These are phyloP conservation scores for Cinclus cinclus DNA, from an alignment of 2,113 vertebrate genomes.

Conservation along the genomic window DNA sequence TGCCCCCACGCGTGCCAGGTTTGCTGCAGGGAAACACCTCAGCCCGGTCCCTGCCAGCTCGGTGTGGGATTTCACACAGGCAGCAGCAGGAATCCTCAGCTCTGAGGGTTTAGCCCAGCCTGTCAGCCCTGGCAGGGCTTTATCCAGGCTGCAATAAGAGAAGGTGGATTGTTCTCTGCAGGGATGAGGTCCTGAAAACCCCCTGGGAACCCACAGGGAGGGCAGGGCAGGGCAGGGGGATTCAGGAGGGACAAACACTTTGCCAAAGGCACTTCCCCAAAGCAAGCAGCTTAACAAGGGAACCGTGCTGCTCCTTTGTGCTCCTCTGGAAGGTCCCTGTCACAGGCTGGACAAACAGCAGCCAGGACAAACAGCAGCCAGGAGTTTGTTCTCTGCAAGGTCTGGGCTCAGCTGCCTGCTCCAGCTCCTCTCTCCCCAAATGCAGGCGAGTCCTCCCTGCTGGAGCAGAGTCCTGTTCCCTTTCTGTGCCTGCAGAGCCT, in stretches of 20 bases:
- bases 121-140: neutral
- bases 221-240: neutral
- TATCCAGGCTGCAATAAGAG: neutral
- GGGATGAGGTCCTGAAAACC: neutral
- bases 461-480: neutral
- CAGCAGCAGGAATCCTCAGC: neutral
- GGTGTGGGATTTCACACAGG: neutral
- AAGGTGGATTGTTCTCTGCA: neutral
- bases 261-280: neutral
- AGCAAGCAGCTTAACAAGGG: neutral
- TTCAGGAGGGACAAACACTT: neutral
- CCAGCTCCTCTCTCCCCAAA: neutral
- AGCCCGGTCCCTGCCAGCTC: neutral
- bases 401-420: neutral
- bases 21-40: neutral
- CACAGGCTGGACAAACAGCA: neutral
- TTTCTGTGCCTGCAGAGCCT: neutral
- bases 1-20: accelerated
- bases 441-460: accelerated
- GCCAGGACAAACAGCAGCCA: neutral
- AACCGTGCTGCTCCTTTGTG: neutral
- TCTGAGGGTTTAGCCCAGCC: neutral
- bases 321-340: neutral
- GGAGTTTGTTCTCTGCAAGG: neutral
- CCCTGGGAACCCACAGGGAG: neutral